Evolutionary conservation across 2,797 vertebrate genomes (phyloP).

Genomic region (Poeciliopsis turneri): DNA sequence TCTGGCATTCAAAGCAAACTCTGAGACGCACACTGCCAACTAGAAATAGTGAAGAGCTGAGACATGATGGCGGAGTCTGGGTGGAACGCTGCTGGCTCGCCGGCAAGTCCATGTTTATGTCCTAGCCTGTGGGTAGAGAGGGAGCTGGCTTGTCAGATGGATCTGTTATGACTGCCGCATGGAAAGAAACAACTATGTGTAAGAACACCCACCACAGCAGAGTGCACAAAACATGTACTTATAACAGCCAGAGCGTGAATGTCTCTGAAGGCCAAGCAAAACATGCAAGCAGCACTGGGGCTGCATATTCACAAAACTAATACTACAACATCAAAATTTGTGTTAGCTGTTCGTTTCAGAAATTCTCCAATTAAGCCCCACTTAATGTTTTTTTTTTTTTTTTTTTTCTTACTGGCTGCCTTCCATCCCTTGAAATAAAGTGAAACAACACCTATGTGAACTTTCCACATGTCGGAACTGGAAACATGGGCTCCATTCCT

Average conservation of each 20-base stretch:
- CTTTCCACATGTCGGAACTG: slow-evolving; percentile 16
- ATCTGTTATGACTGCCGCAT: slow-evolving; percentile 53
- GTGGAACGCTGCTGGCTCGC: slow-evolving; percentile 36
- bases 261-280: slow-evolving; percentile 31
- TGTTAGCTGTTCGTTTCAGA: slow-evolving; percentile 1
- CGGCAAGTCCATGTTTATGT: slow-evolving; percentile 61
- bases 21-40: slow-evolving; percentile 15
- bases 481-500: slow-evolving; percentile 33
- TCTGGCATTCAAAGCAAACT: slow-evolving; percentile 9
- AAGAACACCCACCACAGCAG: slow-evolving; percentile 61
- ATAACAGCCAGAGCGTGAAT: slow-evolving; percentile 48
- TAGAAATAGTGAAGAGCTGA: slow-evolving; percentile 30
- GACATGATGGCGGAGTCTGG: slow-evolving; percentile 25
- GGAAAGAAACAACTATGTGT: slow-evolving; percentile 40
- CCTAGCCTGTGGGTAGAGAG: slow-evolving; percentile 45
- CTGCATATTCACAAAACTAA: slow-evolving; percentile 4
- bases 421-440: neutral
- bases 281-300: slow-evolving; percentile 18
- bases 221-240: slow-evolving; percentile 49
- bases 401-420: neutral
- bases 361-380: neutral
- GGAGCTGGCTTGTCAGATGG: slow-evolving; percentile 38
- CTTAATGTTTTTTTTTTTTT: neutral
- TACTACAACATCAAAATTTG: slow-evolving; percentile 1
- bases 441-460: slow-evolving; percentile 1